phyloP scores from a whole-genome alignment of 2,888 invertebrate species.

The Philereme transversata region DNA sequence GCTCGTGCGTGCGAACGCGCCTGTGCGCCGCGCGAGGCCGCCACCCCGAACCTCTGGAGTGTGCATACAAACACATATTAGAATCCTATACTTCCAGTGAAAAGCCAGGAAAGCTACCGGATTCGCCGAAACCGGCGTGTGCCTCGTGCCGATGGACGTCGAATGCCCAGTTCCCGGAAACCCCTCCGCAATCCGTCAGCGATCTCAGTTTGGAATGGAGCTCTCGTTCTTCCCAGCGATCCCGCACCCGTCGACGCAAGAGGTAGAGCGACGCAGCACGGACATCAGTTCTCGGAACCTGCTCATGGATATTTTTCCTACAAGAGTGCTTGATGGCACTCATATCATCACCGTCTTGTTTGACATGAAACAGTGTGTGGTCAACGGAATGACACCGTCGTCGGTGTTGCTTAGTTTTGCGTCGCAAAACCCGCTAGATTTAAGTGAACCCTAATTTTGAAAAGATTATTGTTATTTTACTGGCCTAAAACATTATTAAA shows the following conservation, averaged over 20 bases:
- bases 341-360: slow-evolving; percentile 18
- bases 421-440: slow-evolving; percentile 16
- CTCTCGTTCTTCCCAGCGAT: slow-evolving; percentile 66
- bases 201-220: slow-evolving; percentile 78
- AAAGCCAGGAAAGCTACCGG: slow-evolving; percentile 55
- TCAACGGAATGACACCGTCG: slow-evolving; percentile 15
- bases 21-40: slow-evolving; percentile 72
- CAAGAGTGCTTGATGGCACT: slow-evolving; percentile 19
- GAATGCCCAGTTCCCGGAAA: slow-evolving; percentile 77
- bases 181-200: slow-evolving; percentile 73
- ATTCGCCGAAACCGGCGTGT: slow-evolving; percentile 64
- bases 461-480: background rate
- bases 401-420: slow-evolving; percentile 9
- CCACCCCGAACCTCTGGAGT: slow-evolving; percentile 71
- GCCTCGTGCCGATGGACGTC: slow-evolving; percentile 79
- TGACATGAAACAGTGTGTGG: slow-evolving; percentile 23
- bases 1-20: slow-evolving; percentile 73
- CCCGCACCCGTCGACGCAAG: slow-evolving; percentile 67
- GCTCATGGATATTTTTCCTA: slow-evolving; percentile 42
- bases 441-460: slow-evolving; percentile 5
- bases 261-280: slow-evolving; percentile 53
- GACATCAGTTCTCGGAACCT: slow-evolving; percentile 36
- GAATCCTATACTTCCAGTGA: slow-evolving; percentile 65
- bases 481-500: slow-evolving; percentile 1
- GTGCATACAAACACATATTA: slow-evolving; percentile 79